Evolutionary conservation across 2,888 invertebrate genomes (phyloP), one percentile per base, ranked within the genome.

Genomic region (Drosophila maculinotata): DNA sequence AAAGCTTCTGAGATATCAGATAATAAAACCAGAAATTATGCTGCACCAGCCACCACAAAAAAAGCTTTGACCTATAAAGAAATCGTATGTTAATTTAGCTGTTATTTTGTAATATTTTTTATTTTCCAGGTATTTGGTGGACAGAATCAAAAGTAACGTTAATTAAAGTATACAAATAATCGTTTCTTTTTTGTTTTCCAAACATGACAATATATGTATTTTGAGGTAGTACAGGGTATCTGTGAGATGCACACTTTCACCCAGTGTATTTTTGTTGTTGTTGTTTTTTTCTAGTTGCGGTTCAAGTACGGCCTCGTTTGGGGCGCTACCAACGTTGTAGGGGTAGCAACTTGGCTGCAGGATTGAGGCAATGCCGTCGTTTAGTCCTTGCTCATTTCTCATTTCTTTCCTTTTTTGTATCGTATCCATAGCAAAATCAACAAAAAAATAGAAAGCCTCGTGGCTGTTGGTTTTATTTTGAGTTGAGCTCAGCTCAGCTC

Each of bases 361-460:
- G 45, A 53, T 53, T 48, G 48, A 47, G 76, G 52, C 76, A 48
- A 52, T 56, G 65, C 44, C 76, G 45, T 54, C 44, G 64, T 31
- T 51, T 54, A 75, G 71, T 69, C 76, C 72, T 70, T 76, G 72
- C 59, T 71, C 72, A 52, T 44, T 67, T 51, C 26, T 2, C 14
- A 14, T 44, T 48, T 66, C 25, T 36, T 28, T 33, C 23, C 7
- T 25, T 33, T 25, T 67, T 58, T 67, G 70, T 87, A 63, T 54
- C 69, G 81, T 81, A 79, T 81, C 81, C 81, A 81, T 81, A 81
- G 87, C 85, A 81, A 87, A 81, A 74, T 87, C 78, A 81, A 84
- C 79, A 81, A 66, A 59, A 63, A 42, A n/a, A 28, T 14, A 48
- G 15, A 33, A 20, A 77, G 56, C 60, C 60, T 56, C 45, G 38